These are phyloP conservation scores for Adelosebastes latens DNA, from an alignment of 2,797 vertebrate genomes.

Conservation along the genomic window DNA sequence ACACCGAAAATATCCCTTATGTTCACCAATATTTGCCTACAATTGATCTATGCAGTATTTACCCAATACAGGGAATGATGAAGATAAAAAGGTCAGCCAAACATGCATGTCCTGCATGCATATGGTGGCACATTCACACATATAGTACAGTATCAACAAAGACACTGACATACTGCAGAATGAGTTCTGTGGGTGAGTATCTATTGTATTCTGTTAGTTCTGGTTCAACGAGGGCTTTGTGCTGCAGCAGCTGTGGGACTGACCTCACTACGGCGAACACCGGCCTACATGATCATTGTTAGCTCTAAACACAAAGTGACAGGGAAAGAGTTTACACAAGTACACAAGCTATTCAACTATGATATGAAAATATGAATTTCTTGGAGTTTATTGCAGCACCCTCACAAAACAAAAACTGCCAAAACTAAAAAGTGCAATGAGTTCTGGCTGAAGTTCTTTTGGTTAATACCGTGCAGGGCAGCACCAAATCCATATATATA, in stretches of 20 bases:
- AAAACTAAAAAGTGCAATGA: no score
- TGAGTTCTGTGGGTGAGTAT: neutral
- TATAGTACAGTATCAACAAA: neutral
- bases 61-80: neutral
- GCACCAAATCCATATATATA: no score
- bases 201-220: conserved; percentile 26
- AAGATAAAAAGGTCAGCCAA: neutral
- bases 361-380: no score
- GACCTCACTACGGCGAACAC: conserved; percentile 13
- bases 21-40: neutral
- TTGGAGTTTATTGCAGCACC: no score
- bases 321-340: neutral
- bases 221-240: conserved; percentile 47
- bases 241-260: conserved; percentile 41
- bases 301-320: conserved; percentile 1
- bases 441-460: no score
- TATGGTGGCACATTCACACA: neutral
- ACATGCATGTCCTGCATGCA: conserved; percentile 32
- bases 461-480: no score
- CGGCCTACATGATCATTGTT: neutral
- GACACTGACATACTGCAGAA: neutral
- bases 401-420: no score
- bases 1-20: neutral
- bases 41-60: neutral
- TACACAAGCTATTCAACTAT: neutral